Conservation (phyloP, 92 coral and sea anemone genomes). For the Bergia puertoricense region DNA sequence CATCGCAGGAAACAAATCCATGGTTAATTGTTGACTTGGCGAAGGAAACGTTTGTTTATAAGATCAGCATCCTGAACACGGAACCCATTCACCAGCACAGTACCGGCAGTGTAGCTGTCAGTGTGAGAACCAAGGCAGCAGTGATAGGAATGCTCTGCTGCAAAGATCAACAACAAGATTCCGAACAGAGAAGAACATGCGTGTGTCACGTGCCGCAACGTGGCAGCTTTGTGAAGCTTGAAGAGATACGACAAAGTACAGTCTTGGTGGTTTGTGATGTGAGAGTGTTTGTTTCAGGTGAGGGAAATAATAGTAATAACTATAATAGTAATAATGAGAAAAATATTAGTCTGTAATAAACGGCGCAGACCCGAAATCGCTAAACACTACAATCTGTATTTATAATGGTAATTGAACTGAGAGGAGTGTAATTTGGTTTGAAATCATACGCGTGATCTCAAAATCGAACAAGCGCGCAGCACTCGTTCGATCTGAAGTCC, state of each 20-base stretch:
- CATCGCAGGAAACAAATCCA: neutral
- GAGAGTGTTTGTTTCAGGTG: conserved; percentile 13
- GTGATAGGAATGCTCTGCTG: neutral
- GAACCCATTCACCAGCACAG: neutral
- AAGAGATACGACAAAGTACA: neutral
- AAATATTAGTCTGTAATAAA: neutral
- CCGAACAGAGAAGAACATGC: neutral
- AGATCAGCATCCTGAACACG: neutral
- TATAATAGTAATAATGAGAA: neutral
- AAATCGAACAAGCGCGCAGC: too few relatives aligned
- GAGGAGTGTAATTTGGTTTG: too few relatives aligned
- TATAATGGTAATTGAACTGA: too few relatives aligned
- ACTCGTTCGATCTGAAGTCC: too few relatives aligned
- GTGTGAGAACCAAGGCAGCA: neutral
- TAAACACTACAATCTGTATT: too few relatives aligned
- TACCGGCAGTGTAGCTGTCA: neutral
- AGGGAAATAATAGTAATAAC: neutral
- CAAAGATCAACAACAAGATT: neutral
- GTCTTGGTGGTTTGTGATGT: conserved; percentile 8
- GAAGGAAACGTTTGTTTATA: neutral
- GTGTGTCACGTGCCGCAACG: neutral
- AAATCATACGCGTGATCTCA: too few relatives aligned
- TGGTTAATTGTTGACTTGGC: neutral
- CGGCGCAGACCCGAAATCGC: neutral
- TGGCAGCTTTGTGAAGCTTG: neutral